Base-by-base conservation (phyloP, 2,888 invertebrate genomes). In the Cactoblastis cactorum region DNA sequence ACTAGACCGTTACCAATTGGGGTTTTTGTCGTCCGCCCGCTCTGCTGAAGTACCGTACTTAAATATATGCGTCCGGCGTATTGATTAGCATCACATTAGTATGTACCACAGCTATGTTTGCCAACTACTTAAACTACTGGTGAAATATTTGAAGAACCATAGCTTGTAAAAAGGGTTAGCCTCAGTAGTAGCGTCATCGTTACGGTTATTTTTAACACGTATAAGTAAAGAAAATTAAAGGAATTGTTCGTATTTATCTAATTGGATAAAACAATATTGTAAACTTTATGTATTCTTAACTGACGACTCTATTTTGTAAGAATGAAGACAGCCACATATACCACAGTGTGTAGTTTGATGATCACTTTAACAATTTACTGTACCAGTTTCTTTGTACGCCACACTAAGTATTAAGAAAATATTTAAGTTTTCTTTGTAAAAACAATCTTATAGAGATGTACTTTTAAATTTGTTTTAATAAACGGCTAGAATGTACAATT, bases 71-170 rank as follows among this genome's bases (percentile, higher is more conserved):
- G 79, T 73, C 74, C 67, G 67, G 74, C 80, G 82, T 82, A 79
- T 75, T 79, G 69, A 82, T 83, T 83, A 84, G 81, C 85, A 83
- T 83, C 71, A 56, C 83, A 85, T 86, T 85, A 82, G 80, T 84
- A 84, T 83, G 84, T 78, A 67, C 70, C 71, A 67, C 74, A 69
- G 69, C 71, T 63, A 63, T 79, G 77, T 82, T 83, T 80, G 77
- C 71, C 68, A 63, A 76, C 71, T 75, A 76, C 76, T 81, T n/a
- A n/a, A n/a, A n/a, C 64, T 62, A 63, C 65, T 75, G 63, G 64
- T 74, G 71, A 81, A 78, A 77, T 82, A 80, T 82, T 82, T 82
- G 74, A 73, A 62, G 77, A 80, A 79, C 77, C 74, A 77, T 71
- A 62, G 63, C 67, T 71, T 63, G 28, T 28, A 1, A 68, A 38